Percentiles rank a stretch among this genome's conserved stretches.
These are phyloP conservation scores for Peromyscus nudipes DNA, from an alignment of 2,797 vertebrate genomes.

Conservation along the genomic window DNA sequence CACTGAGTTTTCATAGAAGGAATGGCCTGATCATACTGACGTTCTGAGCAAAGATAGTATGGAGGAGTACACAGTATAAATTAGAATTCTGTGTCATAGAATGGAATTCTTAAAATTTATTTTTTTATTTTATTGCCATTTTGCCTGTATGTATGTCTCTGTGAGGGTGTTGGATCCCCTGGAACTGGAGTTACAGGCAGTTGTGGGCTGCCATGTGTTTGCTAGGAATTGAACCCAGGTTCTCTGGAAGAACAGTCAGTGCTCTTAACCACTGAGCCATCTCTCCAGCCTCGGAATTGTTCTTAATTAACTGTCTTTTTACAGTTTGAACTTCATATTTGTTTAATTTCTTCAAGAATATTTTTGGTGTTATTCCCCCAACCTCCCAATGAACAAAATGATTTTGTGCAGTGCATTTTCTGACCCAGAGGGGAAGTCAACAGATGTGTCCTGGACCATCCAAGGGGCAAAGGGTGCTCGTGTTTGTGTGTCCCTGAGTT, in stretches of 20 bases:
- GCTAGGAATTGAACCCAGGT: background rate
- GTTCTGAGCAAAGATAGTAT: background rate
- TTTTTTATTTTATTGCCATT: background rate
- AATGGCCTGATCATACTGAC: background rate
- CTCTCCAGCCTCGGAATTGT: background rate
- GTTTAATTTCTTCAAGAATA: conserved; percentile 4
- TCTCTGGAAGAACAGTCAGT: background rate
- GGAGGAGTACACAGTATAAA: background rate
- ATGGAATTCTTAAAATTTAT: background rate
- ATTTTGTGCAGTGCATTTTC: background rate
- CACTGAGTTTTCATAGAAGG: background rate
- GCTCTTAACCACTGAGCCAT: background rate
- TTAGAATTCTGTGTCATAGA: background rate
- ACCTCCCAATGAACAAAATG: background rate
- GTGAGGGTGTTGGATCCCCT: background rate
- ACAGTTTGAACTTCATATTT: background rate
- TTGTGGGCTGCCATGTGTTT: background rate
- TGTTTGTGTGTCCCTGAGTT: accelerated
- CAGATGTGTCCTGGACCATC: background rate
- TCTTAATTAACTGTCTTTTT: background rate
- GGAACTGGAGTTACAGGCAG: background rate
- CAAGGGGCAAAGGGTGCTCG: background rate
- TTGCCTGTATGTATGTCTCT: background rate
- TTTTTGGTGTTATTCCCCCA: background rate
- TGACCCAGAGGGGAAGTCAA: background rate